A percentile compares a stretch with the other conserved stretches of the same genome.
Conservation (phyloP, 1,140 invertebrate genomes). For the Colletes latitarsis region DNA sequence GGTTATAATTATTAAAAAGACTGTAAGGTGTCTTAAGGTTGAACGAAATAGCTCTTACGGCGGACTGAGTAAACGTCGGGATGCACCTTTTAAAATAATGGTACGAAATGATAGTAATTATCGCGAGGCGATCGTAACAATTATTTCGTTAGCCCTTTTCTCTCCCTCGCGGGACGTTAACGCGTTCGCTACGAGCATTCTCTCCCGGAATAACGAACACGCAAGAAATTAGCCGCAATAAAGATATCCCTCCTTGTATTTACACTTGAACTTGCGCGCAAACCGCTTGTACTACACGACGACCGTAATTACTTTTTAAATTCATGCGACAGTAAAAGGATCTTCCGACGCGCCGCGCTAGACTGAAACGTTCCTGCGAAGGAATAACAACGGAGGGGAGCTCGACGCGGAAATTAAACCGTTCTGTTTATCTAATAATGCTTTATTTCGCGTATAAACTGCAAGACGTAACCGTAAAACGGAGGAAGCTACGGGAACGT, state of each 20-base stretch:
- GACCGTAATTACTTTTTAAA: conserved; percentile 30
- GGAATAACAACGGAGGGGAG: neutral
- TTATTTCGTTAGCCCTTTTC: conserved; percentile 13
- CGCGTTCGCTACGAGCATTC: neutral
- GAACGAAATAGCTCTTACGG: neutral
- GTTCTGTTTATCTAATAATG: too few relatives aligned
- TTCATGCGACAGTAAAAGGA: neutral
- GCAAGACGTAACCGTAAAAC: too few relatives aligned
- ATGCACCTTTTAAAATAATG: conserved; percentile 2
- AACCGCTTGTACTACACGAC: conserved; percentile 12
- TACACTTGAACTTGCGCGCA: conserved; percentile 14
- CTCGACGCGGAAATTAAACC: neutral
- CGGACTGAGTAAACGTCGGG: neutral
- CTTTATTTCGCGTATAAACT: too few relatives aligned
- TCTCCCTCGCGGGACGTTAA: neutral
- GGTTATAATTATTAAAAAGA: too few relatives aligned
- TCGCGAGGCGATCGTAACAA: conserved; percentile 7
- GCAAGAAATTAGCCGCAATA: conserved; percentile 28
- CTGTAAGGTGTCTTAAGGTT: too few relatives aligned
- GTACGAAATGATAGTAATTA: conserved; percentile 8
- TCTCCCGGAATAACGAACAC: neutral
- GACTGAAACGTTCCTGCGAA: neutral
- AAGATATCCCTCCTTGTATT: conserved; percentile 25
- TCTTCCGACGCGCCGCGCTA: neutral
- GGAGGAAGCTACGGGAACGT: too few relatives aligned